A percentile compares a stretch with the other conserved stretches of the same genome.
Conservation (phyloP, 2,113 vertebrate species). For the Pseudolaguvia tuberculata region DNA sequence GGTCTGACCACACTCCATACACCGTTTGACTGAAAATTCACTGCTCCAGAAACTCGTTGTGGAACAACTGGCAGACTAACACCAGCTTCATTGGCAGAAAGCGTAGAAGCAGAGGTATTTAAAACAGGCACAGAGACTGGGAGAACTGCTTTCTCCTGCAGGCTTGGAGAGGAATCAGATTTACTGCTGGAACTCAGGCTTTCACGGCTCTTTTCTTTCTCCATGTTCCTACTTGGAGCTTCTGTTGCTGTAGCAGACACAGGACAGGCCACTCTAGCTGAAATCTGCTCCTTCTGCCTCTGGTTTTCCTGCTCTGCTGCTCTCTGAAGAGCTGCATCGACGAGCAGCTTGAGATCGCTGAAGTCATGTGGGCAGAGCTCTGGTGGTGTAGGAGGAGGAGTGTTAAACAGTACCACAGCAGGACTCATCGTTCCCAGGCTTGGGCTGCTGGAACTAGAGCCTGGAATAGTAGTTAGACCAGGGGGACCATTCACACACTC, state of each 20-base stretch:
- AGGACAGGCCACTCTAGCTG: background rate
- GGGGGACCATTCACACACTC: constrained; percentile 52
- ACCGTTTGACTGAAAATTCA: constrained; percentile 37
- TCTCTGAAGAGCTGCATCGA: constrained; percentile 83
- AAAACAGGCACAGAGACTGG: constrained; percentile 46
- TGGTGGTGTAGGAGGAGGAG: constrained; percentile 80
- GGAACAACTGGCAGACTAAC: constrained; percentile 18
- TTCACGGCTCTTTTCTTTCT: constrained; percentile 6
- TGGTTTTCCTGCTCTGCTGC: constrained; percentile 84
- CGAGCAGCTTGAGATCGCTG: constrained; percentile 85
- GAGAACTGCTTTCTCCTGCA: constrained; percentile 49
- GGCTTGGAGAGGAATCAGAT: constrained; percentile 42
- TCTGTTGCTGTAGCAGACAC: background rate
- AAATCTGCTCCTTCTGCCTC: constrained; percentile 55
- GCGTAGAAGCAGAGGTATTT: constrained; percentile 36
- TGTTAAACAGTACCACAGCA: constrained; percentile 81
- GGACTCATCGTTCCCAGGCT: constrained; percentile 70
- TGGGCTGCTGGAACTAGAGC: constrained; percentile 60
- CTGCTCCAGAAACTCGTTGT: constrained; percentile 46
- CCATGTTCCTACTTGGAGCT: background rate
- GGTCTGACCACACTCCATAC: constrained; percentile 66
- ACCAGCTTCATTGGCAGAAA: constrained; percentile 22
- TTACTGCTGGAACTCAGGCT: constrained; percentile 33
- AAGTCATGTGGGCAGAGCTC: constrained; percentile 86
- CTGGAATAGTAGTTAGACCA: constrained; percentile 42